Conservation (phyloP, 2,113 vertebrate genomes). For the Crotophaga sulcirostris region DNA sequence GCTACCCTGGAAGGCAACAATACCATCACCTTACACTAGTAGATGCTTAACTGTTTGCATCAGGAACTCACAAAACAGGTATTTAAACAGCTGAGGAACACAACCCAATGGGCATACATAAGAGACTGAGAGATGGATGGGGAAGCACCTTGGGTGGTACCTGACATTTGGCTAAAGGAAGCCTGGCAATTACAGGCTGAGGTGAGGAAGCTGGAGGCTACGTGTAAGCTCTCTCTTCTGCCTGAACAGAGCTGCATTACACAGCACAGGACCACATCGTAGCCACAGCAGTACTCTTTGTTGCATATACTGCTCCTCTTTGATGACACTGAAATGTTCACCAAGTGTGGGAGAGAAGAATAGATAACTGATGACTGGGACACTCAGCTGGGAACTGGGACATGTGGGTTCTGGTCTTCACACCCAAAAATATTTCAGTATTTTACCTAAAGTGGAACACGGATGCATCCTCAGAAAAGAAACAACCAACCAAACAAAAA, state of each 20-base stretch:
- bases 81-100: background rate
- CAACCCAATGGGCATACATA: accelerated
- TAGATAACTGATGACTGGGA: background rate
- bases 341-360: background rate
- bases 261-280: background rate
- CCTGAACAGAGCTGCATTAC: background rate
- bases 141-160: background rate
- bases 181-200: background rate
- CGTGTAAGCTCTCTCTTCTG: background rate
- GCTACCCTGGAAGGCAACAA: accelerated
- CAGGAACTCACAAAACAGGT: background rate
- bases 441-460: background rate
- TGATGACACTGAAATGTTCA: background rate
- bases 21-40: accelerated
- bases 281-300: background rate
- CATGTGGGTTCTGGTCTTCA: background rate
- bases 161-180: background rate
- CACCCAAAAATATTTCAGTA: background rate
- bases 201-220: background rate
- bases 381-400: background rate
- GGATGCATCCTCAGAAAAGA: no score
- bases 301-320: background rate
- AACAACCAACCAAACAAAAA: background rate
- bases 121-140: accelerated
- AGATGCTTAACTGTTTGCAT: background rate